phyloP scores from a whole-genome alignment of 92 coral and sea anemone genomes.

The Bergia puertoricense region DNA sequence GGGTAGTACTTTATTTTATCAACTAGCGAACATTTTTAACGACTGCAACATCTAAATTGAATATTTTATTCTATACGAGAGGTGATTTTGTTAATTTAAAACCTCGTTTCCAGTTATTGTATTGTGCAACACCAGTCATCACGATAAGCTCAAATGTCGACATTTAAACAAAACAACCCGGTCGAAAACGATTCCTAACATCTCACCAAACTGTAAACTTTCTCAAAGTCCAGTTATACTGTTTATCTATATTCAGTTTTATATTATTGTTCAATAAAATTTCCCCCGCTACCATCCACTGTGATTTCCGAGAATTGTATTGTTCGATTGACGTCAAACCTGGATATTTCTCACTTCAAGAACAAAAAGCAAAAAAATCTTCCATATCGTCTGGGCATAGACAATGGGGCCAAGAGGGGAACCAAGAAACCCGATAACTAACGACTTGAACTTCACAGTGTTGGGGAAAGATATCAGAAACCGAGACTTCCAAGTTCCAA shows the following conservation, averaged over 20 bases:
- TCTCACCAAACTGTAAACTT: not conserved
- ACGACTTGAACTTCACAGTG: not conserved
- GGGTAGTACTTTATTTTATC: not conserved
- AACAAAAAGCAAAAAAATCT: not conserved
- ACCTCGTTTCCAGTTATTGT: not conserved
- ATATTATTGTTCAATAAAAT: not conserved
- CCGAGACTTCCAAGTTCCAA: not conserved
- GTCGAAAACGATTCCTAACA: not conserved
- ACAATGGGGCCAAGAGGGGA: not conserved
- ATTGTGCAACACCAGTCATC: not conserved
- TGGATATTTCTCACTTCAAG: too few species aligned
- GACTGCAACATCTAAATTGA: conserved; percentile 9
- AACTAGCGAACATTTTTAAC: not conserved
- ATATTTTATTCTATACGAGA: not conserved
- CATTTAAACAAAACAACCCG: not conserved
- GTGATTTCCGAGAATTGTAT: too few species aligned
- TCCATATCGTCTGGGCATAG: not conserved
- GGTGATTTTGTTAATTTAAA: not conserved
- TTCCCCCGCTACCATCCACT: not conserved
- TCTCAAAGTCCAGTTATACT: not conserved
- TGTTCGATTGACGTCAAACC: too few species aligned
- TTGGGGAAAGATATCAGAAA: not conserved
- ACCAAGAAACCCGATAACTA: not conserved
- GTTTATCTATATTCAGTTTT: not conserved
- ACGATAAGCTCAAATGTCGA: not conserved